Conservation (phyloP, 2,888 invertebrate species). For the Rhagonycha lutea region DNA sequence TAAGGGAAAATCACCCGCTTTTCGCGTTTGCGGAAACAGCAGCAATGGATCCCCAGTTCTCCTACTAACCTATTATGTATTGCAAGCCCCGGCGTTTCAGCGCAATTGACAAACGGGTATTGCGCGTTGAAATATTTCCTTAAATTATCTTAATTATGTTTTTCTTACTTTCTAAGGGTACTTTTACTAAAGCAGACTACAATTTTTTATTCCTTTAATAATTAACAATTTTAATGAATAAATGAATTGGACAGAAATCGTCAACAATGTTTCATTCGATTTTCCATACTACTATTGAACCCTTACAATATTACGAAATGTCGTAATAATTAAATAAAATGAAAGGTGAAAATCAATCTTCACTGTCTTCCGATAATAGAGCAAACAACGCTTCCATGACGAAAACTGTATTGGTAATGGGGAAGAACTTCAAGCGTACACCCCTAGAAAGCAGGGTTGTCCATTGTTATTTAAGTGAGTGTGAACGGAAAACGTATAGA, state of each 20-base stretch:
- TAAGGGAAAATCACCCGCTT: conserved; percentile 26
- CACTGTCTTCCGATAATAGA: background rate
- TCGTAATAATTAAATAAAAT: background rate
- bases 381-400: background rate
- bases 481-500: background rate
- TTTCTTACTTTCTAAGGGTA: background rate
- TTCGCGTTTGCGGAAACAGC: conserved; percentile 29
- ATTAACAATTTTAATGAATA: background rate
- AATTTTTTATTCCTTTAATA: background rate
- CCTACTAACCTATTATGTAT: conserved; percentile 30
- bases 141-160: conserved; percentile 1
- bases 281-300: background rate
- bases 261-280: background rate
- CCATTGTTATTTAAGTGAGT: background rate
- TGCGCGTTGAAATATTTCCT: conserved; percentile 27
- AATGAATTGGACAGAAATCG: background rate
- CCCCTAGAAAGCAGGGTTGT: background rate
- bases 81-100: conserved; percentile 14
- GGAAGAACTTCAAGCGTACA: background rate
- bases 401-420: background rate
- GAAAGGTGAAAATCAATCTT: background rate
- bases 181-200: background rate
- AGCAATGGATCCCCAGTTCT: conserved; percentile 27
- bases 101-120: conserved; percentile 24
- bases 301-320: background rate